Evolutionary conservation across 2,113 vertebrate species (phyloP).

Genomic region (Eira barbara): DNA sequence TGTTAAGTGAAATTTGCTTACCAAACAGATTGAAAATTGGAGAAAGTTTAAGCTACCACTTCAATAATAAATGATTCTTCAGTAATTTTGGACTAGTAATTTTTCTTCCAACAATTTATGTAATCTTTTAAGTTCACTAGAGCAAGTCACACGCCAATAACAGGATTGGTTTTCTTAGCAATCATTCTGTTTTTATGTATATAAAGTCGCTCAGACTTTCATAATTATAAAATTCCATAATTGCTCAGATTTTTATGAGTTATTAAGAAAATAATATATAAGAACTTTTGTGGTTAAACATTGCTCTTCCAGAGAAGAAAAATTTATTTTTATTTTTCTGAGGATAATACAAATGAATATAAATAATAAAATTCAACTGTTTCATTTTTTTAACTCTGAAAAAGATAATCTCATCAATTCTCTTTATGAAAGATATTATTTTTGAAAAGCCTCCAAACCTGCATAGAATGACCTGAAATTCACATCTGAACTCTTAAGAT

Average conservation of each 20-base stretch:
- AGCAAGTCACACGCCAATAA: background rate
- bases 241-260: background rate
- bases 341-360: background rate
- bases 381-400: background rate
- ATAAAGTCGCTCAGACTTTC: background rate
- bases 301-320: background rate
- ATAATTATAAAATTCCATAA: background rate
- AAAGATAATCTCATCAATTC: background rate
- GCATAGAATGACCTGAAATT: background rate
- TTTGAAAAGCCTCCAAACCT: background rate
- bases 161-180: background rate
- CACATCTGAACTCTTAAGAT: background rate
- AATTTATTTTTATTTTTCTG: background rate
- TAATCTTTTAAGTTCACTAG: background rate
- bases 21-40: constrained; percentile 1
- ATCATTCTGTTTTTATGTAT: background rate
- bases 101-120: background rate
- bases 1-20: background rate
- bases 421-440: background rate
- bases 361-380: background rate
- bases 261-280: background rate
- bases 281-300: background rate
- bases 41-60: background rate
- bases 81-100: background rate
- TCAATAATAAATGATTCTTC: background rate